Conservation (phyloP, 2,113 vertebrate genomes). For the Dipodomys ordii region DNA sequence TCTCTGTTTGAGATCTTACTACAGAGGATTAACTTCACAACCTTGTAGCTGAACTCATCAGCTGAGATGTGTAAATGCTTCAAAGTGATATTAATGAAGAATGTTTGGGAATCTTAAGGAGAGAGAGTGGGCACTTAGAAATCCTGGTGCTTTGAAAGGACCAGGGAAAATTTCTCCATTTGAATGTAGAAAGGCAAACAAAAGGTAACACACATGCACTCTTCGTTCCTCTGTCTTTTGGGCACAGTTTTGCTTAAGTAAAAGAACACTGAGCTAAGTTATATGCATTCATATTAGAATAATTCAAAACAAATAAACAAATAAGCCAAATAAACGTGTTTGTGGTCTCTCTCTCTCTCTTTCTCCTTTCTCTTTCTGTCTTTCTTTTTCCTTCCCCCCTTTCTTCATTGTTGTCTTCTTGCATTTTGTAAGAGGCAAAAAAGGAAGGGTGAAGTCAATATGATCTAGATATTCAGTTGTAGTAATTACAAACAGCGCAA, state of each 20-base stretch:
- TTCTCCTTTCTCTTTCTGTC: too few relatives aligned
- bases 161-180: background rate
- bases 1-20: background rate
- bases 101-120: background rate
- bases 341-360: too few relatives aligned
- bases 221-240: background rate
- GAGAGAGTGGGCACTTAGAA: accelerated
- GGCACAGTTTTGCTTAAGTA: background rate
- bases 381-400: too few relatives aligned
- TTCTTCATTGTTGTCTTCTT: background rate
- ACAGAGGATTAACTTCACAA: background rate
- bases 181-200: background rate
- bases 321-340: background rate
- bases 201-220: background rate
- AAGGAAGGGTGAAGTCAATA: background rate
- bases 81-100: conserved; percentile 26
- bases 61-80: background rate
- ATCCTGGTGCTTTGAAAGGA: background rate
- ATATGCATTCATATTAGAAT: conserved; percentile 37
- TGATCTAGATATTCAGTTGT: background rate
- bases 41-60: conserved; percentile 5
- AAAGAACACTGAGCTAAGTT: background rate
- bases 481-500: conserved; percentile 3
- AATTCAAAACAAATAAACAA: conserved; percentile 41
- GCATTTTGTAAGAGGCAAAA: background rate